Percentiles rank a stretch among this genome's conserved stretches.
These are phyloP conservation scores for Anguilla rostrata DNA, from an alignment of 2,113 vertebrate species.

Conservation along the genomic window DNA sequence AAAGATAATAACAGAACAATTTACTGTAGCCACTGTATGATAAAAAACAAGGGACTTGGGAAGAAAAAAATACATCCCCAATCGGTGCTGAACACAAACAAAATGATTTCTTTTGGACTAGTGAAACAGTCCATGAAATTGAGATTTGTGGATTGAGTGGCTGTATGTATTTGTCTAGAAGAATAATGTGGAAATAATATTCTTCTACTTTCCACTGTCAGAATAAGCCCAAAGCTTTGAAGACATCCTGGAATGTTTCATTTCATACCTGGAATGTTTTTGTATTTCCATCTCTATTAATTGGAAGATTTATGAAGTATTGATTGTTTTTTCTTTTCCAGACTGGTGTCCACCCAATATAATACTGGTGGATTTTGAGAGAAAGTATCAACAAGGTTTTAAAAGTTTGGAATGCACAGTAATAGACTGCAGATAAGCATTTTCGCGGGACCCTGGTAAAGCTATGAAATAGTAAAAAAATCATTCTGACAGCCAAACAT, in stretches of 20 bases:
- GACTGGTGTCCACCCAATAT: background rate
- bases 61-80: constrained; percentile 27
- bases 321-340: constrained; percentile 25
- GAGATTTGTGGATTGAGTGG: background rate
- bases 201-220: background rate
- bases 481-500: too few relatives aligned
- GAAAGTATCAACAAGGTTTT: too few relatives aligned
- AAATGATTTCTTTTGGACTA: background rate
- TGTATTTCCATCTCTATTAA: too few relatives aligned
- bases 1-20: background rate
- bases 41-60: background rate
- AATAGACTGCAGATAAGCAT: too few relatives aligned
- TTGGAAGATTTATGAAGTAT: constrained; percentile 35
- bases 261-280: background rate
- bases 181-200: background rate
- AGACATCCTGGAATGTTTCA: background rate
- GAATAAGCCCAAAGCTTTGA: background rate
- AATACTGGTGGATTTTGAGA: too few relatives aligned
- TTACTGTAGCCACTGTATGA: background rate
- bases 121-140: background rate
- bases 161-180: background rate
- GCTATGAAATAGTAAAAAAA: too few relatives aligned
- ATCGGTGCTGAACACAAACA: background rate
- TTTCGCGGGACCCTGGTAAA: too few relatives aligned
- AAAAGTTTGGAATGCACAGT: too few relatives aligned